Percentiles rank a stretch among this genome's conserved stretches.
Conservation (phyloP, 2,888 invertebrate genomes). For the Lathronympha strigana region DNA sequence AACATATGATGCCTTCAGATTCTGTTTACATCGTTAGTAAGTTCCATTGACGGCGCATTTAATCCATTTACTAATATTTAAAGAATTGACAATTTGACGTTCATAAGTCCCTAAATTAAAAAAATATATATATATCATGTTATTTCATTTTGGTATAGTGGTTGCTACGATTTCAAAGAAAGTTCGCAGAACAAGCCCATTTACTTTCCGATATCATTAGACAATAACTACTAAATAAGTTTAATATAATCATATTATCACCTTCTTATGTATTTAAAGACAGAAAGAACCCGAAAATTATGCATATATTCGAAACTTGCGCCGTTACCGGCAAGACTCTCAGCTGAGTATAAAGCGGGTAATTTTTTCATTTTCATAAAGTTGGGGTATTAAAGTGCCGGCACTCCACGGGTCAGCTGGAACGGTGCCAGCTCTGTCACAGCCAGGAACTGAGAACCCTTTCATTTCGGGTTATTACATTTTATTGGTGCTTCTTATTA, state of each 20-base stretch:
- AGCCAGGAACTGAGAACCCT: slow-evolving; percentile 51
- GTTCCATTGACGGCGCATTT: no score
- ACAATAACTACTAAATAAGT: no score
- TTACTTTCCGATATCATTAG: no score
- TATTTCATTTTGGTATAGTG: no score
- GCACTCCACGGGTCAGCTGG: slow-evolving; percentile 60
- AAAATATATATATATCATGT: no score
- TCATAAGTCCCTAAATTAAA: no score
- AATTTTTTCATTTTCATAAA: slow-evolving; percentile 71
- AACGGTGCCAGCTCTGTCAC: slow-evolving; percentile 63
- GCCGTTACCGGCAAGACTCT: slow-evolving; percentile 10
- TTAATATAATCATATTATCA: not conserved
- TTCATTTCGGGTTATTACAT: slow-evolving; percentile 64
- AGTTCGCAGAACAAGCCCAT: no score
- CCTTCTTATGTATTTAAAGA: not conserved
- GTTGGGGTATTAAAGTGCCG: slow-evolving; percentile 67
- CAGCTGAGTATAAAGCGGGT: slow-evolving; percentile 45
- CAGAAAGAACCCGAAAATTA: not conserved
- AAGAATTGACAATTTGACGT: no score
- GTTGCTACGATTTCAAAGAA: no score
- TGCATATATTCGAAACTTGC: slow-evolving; percentile 22
- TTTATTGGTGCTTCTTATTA: slow-evolving; percentile 51
- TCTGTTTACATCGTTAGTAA: no score
- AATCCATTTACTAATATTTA: no score
- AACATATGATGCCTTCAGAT: no score